A percentile compares a stretch with the other conserved stretches of the same genome.
Evolutionary conservation across 2,888 invertebrate species (phyloP).

Genomic region (Eristalis intricaria): DNA sequence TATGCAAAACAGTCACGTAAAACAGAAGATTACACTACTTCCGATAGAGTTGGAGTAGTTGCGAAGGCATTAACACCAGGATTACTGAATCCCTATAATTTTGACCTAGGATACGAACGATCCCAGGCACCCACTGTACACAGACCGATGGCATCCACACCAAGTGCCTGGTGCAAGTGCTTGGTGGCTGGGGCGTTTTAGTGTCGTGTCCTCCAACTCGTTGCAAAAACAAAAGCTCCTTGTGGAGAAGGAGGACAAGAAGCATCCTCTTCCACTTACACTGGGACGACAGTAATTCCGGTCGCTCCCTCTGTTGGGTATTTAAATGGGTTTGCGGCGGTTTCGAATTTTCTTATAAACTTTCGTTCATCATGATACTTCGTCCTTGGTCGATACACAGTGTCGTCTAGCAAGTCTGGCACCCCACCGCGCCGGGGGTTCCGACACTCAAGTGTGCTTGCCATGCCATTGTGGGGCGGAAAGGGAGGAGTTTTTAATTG

Average conservation of each 20-base stretch:
- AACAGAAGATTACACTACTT: constrained; percentile 68
- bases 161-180: no score
- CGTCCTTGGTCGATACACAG: constrained; percentile 7
- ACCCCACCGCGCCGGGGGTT: constrained; percentile 10
- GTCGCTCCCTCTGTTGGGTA: constrained; percentile 44
- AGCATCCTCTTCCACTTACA: constrained; percentile 13
- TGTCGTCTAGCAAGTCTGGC: neutral
- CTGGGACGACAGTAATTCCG: constrained; percentile 67
- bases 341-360: constrained; percentile 70
- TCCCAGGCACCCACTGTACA: no score
- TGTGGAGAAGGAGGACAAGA: neutral
- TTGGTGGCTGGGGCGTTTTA: no score
- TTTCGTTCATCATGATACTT: constrained; percentile 29
- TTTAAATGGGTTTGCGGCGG: constrained; percentile 69
- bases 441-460: constrained; percentile 37
- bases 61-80: constrained; percentile 70
- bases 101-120: constrained; percentile 60
- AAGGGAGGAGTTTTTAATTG: constrained; percentile 66
- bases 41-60: constrained; percentile 61
- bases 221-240: constrained; percentile 37
- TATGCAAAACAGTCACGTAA: constrained; percentile 72
- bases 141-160: no score
- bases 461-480: neutral
- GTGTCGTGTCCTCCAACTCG: neutral
- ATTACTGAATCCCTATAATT: constrained; percentile 70